phyloP scores from a whole-genome alignment of 2,888 invertebrate genomes.

The Physocephala rufipes region DNA sequence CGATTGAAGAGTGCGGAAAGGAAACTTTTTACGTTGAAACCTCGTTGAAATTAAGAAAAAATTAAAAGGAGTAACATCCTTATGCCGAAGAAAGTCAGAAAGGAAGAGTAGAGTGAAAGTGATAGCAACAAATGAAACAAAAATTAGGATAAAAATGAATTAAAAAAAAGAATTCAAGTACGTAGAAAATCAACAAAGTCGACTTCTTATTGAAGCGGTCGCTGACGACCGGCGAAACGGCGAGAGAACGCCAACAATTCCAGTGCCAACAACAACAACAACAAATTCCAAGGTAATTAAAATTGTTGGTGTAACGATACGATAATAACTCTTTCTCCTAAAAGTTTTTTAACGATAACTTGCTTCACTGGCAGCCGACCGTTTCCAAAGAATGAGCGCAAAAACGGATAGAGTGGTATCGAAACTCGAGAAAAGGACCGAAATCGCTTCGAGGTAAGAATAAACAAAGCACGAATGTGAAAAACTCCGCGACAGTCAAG shows the following conservation, averaged over 20 bases:
- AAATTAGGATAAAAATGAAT: neutral
- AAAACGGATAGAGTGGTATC: neutral
- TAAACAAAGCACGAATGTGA: neutral
- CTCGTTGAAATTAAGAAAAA: slow-evolving; percentile 12
- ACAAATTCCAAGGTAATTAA: slow-evolving; percentile 26
- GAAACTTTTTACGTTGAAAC: neutral
- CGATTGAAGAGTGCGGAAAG: neutral
- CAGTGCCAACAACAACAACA: neutral
- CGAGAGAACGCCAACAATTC: slow-evolving; percentile 6
- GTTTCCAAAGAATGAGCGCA: neutral
- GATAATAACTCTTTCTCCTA: slow-evolving; percentile 31
- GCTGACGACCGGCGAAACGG: neutral
- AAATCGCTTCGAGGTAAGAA: slow-evolving; percentile 12
- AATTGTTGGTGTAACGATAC: slow-evolving; percentile 32
- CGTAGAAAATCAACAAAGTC: neutral
- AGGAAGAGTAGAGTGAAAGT: neutral
- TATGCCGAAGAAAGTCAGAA: neutral
- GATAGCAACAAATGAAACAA: neutral
- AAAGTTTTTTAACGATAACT: slow-evolving; percentile 16
- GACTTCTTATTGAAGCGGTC: neutral
- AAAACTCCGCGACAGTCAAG: neutral
- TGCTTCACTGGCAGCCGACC: neutral
- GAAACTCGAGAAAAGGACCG: neutral
- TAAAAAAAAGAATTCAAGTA: neutral
- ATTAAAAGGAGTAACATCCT: too few species aligned